Evolutionary conservation across 2,888 invertebrate genomes (phyloP), one percentile per base, ranked within the genome.

Genomic region (Leptodirus hochenwartii): DNA sequence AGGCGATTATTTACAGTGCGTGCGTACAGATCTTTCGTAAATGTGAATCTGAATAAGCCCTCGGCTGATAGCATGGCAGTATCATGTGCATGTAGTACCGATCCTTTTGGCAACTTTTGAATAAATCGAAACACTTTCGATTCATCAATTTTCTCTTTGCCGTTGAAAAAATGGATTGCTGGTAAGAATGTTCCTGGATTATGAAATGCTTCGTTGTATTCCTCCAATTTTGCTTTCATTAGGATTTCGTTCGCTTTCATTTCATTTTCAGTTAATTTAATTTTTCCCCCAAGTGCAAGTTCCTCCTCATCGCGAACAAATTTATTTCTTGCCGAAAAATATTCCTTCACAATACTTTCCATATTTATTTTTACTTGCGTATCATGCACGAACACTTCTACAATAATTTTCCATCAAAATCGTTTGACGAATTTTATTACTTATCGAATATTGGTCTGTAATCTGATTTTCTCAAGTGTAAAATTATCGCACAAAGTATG

Each of bases 31-130:
- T 69, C 41, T 0, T 63, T 59, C 34, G 58, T 58, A 37, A 66
- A 70, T 0, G 75, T 76, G 14, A 76, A 40, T 17, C 67, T 45
- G 28, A 69, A 45, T 1, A 76, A 39, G 36, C 61, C 73, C 30
- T 69, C 65, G 0, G 62, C 55, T 3, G 67, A 68, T n/a, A 64
- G 55, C 1, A 75, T 47, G 0, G 67, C 67, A 33, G 66, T 67
- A 37, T 75, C 72, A 42, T 78, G 77, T 0, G 65, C 55, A 46
- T 80, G 81, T 9, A 80, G 49, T 0, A 69, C 66, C 0, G 65
- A 73, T 3, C 78, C 84, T 54, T 84, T 84, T 0, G 84, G 84
- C 61, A 84, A 63, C 17, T 51, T 52, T 35, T 62, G 58, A 8
- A 84, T 64, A 5, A 79, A 59, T 38, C 64, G 51, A 43, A 70